Conservation (phyloP, 2,888 invertebrate species). For the Ctenicera cuprea region DNA sequence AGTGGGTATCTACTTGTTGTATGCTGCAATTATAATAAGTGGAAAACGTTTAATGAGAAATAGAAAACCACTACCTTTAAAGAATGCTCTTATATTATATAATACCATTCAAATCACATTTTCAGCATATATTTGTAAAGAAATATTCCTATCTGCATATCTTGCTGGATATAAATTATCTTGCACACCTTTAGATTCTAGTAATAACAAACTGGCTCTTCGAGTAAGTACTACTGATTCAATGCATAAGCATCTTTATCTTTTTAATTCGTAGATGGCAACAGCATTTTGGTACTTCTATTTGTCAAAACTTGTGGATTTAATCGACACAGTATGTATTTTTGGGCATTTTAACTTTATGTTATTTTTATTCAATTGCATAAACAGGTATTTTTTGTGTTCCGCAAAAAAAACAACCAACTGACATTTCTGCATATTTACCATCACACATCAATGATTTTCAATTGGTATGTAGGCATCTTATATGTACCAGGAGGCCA, state of each 20-base stretch:
- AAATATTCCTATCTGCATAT: conserved; percentile 82
- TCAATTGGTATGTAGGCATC: conserved; percentile 84
- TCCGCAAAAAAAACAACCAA: conserved; percentile 93
- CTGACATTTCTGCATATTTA: conserved; percentile 93
- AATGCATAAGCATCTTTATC: not conserved
- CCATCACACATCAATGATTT: conserved; percentile 95
- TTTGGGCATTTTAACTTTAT: not conserved
- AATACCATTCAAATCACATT: conserved; percentile 90
- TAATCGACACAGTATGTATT: conserved; percentile 87
- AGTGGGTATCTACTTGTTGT: conserved; percentile 82
- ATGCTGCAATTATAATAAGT: conserved; percentile 84
- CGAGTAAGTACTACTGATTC: conserved; percentile 73
- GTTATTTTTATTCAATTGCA: not conserved
- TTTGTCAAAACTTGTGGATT: conserved; percentile 94
- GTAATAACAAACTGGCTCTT: conserved; percentile 77
- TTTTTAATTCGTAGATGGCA: conserved; percentile 81
- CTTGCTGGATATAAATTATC: conserved; percentile 79
- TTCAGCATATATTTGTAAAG: conserved; percentile 83
- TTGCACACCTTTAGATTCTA: conserved; percentile 83
- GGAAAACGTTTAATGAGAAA: conserved; percentile 92
- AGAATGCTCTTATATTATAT: conserved; percentile 85
- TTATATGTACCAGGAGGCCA: conserved; percentile 82
- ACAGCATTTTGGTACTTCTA: conserved; percentile 95
- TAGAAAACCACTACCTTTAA: conserved; percentile 87
- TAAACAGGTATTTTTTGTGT: conserved; percentile 85